These are phyloP conservation scores for Grapholita molesta DNA, from an alignment of 1,140 invertebrate species.

Conservation along the genomic window DNA sequence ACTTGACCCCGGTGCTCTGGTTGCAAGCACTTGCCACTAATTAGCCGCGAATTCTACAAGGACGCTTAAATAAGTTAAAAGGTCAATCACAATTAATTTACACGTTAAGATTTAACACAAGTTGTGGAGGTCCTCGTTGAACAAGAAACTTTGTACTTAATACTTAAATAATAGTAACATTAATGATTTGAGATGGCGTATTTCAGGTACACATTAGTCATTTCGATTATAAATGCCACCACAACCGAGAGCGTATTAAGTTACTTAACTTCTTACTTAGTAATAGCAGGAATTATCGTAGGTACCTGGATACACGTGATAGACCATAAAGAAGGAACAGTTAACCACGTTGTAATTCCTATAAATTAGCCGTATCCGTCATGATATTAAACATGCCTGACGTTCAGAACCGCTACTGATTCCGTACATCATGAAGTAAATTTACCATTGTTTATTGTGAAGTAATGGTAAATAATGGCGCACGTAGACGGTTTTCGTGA, in stretches of 20 bases:
- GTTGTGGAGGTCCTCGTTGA: not conserved
- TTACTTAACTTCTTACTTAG: not conserved
- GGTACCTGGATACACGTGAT: not conserved
- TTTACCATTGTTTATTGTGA: not conserved
- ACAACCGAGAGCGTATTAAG: not conserved
- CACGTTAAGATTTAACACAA: not conserved
- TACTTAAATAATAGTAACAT: not conserved
- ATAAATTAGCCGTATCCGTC: not conserved
- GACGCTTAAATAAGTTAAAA: constrained; percentile 17
- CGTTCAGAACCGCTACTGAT: not conserved
- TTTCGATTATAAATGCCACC: not conserved
- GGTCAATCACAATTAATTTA: constrained; percentile 16
- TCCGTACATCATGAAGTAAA: not conserved
- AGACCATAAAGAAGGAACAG: not conserved
- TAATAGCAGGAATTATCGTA: not conserved
- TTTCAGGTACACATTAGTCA: not conserved
- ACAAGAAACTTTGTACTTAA: not conserved
- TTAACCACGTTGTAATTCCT: not conserved
- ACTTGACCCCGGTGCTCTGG: not conserved
- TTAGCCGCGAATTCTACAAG: constrained; percentile 17
- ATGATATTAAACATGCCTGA: not conserved
- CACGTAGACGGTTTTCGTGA: not conserved
- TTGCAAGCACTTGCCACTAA: constrained; percentile 14
- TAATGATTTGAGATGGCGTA: not conserved
- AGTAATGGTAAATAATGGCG: constrained; percentile 9